A percentile compares a stretch with the other conserved stretches of the same genome.
These are phyloP conservation scores for Proisotoma minuta DNA, from an alignment of 2,888 invertebrate genomes.

Conservation along the genomic window DNA sequence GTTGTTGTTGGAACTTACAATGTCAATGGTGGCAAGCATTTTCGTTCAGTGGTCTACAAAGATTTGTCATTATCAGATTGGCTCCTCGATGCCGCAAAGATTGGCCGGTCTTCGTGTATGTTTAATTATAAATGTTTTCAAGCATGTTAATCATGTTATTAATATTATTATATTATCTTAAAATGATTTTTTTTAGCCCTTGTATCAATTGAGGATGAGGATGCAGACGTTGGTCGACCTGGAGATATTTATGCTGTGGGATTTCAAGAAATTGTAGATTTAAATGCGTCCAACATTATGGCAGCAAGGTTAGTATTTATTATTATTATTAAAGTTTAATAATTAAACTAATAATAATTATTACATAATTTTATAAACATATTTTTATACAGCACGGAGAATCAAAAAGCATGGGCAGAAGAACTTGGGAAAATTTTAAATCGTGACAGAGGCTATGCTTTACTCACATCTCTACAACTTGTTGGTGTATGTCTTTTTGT, in stretches of 20 bases:
- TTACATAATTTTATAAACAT: background rate
- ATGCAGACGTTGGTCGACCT: constrained; percentile 50
- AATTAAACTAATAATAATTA: background rate
- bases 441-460: constrained; percentile 78
- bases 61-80: constrained; percentile 80
- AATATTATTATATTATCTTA: background rate
- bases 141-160: background rate
- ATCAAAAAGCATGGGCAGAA: constrained; percentile 91
- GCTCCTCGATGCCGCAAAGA: constrained; percentile 76
- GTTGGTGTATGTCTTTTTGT: constrained; percentile 97
- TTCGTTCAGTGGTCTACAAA: constrained; percentile 91
- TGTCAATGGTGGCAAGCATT: constrained; percentile 98
- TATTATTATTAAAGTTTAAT: background rate
- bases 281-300: constrained; percentile 97
- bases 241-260: constrained; percentile 96
- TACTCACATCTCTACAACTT: constrained; percentile 88
- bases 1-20: constrained; percentile 95
- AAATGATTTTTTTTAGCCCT: constrained; percentile 50
- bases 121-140: constrained; percentile 6
- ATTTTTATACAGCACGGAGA: constrained; percentile 64
- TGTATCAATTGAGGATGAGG: constrained; percentile 49
- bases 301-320: constrained; percentile 65
- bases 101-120: constrained; percentile 54
- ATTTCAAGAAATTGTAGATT: constrained; percentile 97
- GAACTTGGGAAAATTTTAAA: constrained; percentile 88